Conservation (phyloP, 2,888 invertebrate species). For the Athrips mouffetella region DNA sequence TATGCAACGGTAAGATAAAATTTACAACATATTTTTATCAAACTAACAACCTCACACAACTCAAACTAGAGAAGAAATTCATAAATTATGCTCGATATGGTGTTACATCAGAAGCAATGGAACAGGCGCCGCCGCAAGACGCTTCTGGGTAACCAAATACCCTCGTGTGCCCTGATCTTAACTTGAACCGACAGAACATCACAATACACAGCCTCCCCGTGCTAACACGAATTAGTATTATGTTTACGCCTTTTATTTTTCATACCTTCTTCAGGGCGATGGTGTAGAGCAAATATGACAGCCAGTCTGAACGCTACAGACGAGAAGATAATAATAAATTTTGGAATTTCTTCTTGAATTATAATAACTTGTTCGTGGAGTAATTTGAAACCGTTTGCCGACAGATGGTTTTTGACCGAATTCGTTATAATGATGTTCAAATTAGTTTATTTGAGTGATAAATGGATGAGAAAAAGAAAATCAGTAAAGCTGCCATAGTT, state of each 20-base stretch:
- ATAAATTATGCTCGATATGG: neutral
- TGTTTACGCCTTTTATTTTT: slow-evolving; percentile 60
- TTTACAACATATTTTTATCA: neutral
- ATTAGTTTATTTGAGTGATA: no score
- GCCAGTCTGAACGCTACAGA: slow-evolving; percentile 24
- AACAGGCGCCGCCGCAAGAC: slow-evolving; percentile 29
- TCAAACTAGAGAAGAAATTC: neutral
- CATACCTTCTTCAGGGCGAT: slow-evolving; percentile 53
- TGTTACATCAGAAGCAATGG: slow-evolving; percentile 5
- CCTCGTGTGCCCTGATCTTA: slow-evolving; percentile 44
- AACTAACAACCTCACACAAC: neutral
- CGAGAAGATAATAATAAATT: neutral
- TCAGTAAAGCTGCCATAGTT: no score
- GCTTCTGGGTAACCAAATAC: slow-evolving; percentile 72
- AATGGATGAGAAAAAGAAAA: no score
- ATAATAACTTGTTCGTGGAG: no score
- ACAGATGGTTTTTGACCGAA: no score
- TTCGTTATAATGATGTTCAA: no score
- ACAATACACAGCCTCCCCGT: slow-evolving; percentile 66
- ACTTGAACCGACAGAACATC: slow-evolving; percentile 60
- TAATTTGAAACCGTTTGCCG: no score
- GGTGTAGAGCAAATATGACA: slow-evolving; percentile 42
- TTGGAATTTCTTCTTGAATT: no score
- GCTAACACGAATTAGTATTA: slow-evolving; percentile 70
- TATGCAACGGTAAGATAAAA: neutral